Percentiles rank a stretch among this genome's conserved stretches.
Evolutionary conservation across 2,888 invertebrate genomes (phyloP).

Genomic region (Apodemia zela): DNA sequence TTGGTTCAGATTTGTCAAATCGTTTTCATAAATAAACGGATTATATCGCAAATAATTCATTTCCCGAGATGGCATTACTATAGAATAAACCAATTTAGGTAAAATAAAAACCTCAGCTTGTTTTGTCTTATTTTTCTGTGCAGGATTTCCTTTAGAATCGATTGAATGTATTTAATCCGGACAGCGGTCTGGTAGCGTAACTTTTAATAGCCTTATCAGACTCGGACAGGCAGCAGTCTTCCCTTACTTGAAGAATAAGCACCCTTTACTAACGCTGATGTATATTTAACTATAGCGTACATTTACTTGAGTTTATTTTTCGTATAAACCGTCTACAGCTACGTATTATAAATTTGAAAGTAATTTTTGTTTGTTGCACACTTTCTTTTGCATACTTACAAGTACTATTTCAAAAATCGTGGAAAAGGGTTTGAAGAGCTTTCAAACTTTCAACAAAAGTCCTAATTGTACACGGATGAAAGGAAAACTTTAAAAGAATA

Average conservation of each 20-base stretch:
- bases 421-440: not conserved
- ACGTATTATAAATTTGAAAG: no score
- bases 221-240: conserved; percentile 57
- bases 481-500: not conserved
- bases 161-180: conserved; percentile 59
- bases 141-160: conserved; percentile 51
- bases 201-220: conserved; percentile 78
- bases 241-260: conserved; percentile 41
- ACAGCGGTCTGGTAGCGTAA: conserved; percentile 62
- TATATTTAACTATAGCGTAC: conserved; percentile 21
- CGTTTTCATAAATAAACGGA: conserved; percentile 20
- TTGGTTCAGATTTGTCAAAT: conserved; percentile 12
- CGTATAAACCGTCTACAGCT: not conserved
- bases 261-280: conserved; percentile 44
- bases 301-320: conserved; percentile 16
- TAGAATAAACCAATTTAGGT: conserved; percentile 35
- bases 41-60: conserved; percentile 32
- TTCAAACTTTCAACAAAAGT: conserved; percentile 1
- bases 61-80: conserved; percentile 45
- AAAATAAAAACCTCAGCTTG: conserved; percentile 34
- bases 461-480: conserved; percentile 5
- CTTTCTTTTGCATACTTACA: not conserved
- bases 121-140: conserved; percentile 23
- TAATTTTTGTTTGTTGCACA: no score
- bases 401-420: not conserved